phyloP scores from a whole-genome alignment of 2,113 vertebrate species.

The Oncorhynchus gorbuscha region DNA sequence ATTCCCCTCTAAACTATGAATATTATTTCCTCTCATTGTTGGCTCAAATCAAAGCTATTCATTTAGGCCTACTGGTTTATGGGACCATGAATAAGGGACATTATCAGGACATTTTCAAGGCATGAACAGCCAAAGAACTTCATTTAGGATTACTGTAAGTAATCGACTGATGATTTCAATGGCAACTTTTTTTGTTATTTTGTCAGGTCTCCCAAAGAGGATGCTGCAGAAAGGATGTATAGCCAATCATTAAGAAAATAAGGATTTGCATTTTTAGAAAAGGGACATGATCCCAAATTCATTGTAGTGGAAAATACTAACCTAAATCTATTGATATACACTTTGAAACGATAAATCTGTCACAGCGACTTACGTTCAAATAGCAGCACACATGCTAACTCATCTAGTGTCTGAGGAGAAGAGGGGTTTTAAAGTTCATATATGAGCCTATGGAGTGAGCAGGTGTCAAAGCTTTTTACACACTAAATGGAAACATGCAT shows the following conservation, averaged over 20 bases:
- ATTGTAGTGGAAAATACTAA: constrained; percentile 38
- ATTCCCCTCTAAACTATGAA: background rate
- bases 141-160: constrained; percentile 13
- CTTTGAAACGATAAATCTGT: constrained; percentile 31
- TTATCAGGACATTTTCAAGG: constrained; percentile 35
- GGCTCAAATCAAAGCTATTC: constrained; percentile 11
- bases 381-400: constrained; percentile 50
- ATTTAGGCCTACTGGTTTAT: constrained; percentile 24
- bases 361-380: constrained; percentile 28
- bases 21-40: constrained; percentile 1
- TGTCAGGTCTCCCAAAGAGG: constrained; percentile 8
- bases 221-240: constrained; percentile 25
- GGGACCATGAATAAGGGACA: constrained; percentile 26
- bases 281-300: constrained; percentile 27
- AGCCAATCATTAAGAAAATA: constrained; percentile 17
- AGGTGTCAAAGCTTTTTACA: constrained; percentile 29
- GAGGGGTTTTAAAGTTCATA: constrained; percentile 12
- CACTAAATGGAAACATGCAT: constrained; percentile 16
- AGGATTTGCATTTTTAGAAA: constrained; percentile 6
- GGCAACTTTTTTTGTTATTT: background rate
- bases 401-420: constrained; percentile 31
- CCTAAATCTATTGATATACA: constrained; percentile 29
- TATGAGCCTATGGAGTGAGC: constrained; percentile 1
- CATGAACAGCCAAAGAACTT: constrained; percentile 48
- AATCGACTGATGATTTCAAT: constrained; percentile 30